Percentiles rank a stretch among this genome's conserved stretches.
Evolutionary conservation across 2,113 vertebrate species (phyloP).

Genomic region (Centropus bengalensis): DNA sequence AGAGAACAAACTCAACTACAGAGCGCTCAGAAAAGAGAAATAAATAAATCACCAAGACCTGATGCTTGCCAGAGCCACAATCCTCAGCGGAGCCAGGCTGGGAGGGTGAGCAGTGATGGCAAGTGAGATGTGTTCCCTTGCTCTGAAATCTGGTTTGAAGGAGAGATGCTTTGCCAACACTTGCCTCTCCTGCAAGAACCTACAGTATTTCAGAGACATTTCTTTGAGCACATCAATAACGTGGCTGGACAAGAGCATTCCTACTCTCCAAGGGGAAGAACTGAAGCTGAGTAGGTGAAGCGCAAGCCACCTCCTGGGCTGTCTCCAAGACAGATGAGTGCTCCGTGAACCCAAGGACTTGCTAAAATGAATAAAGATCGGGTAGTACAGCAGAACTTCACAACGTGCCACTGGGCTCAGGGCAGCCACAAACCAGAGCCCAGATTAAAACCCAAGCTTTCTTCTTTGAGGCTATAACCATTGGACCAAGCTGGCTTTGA

Average conservation of each 20-base stretch:
- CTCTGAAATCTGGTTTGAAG: not conserved
- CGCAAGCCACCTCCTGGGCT: not conserved
- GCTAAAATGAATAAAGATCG: not conserved
- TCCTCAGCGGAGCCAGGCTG: not conserved
- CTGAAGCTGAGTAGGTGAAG: rapidly evolving
- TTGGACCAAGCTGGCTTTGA: not conserved
- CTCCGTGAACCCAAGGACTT: not conserved
- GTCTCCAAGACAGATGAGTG: not conserved
- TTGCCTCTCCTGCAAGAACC: not conserved
- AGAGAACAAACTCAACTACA: not conserved
- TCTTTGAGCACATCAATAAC: not conserved
- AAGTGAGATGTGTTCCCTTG: not conserved
- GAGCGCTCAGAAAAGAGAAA: not conserved
- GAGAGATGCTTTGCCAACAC: not conserved
- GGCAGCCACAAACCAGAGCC: not conserved
- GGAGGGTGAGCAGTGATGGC: not conserved
- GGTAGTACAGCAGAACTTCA: rapidly evolving
- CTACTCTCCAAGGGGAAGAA: not conserved
- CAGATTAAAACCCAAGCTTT: not conserved
- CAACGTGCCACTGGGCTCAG: not conserved
- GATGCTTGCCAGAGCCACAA: not conserved
- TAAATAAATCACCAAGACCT: not conserved
- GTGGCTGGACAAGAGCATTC: not conserved
- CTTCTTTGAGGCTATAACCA: not conserved
- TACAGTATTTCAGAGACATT: not conserved